phyloP scores from a whole-genome alignment of 1,140 invertebrate genomes.

The Papilio dardanus region DNA sequence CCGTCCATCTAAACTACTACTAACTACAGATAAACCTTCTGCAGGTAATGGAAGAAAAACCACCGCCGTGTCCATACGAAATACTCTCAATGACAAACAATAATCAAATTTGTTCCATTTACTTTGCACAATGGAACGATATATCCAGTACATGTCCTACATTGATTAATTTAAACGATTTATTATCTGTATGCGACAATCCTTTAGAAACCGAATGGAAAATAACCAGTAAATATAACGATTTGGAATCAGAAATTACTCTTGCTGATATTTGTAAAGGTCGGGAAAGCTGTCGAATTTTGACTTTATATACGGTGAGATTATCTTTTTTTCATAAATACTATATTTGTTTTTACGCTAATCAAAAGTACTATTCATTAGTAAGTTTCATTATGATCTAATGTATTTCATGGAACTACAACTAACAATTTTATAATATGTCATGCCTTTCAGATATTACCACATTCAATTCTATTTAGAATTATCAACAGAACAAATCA shows the following conservation, averaged over 20 bases:
- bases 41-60: constrained; percentile 58
- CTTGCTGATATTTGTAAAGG: constrained; percentile 50
- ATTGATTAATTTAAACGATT: constrained; percentile 44
- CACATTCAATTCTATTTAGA: constrained; percentile 22
- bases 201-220: constrained; percentile 55
- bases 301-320: constrained; percentile 49
- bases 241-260: constrained; percentile 38
- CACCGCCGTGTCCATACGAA: constrained; percentile 55
- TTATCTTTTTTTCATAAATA: no score
- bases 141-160: constrained; percentile 41
- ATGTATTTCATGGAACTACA: no score
- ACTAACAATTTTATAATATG: background rate
- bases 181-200: constrained; percentile 51
- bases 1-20: no score
- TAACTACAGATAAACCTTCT: constrained; percentile 24
- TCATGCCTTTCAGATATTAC: constrained; percentile 25
- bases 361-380: no score
- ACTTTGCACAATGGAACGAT: constrained; percentile 49
- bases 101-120: constrained; percentile 43
- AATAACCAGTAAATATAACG: constrained; percentile 46
- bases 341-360: no score
- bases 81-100: constrained; percentile 49
- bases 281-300: constrained; percentile 55
- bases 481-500: constrained; percentile 21
- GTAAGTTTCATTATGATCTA: no score